Evolutionary conservation across 1,140 invertebrate genomes (phyloP).

Genomic region (Acromyrmex echinatior): DNA sequence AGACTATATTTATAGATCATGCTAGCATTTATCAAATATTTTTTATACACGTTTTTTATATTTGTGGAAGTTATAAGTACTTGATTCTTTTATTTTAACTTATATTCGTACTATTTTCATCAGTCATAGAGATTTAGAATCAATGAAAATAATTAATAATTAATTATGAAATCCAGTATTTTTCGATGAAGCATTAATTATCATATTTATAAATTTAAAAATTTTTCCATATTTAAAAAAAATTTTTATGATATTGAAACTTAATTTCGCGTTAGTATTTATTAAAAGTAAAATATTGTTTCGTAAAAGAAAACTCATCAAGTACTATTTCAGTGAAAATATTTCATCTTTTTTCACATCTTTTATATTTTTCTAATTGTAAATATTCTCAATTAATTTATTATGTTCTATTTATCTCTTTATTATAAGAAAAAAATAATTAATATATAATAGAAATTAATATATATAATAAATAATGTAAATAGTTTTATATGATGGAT

Average conservation of each 20-base stretch:
- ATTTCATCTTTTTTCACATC: conserved; percentile 6
- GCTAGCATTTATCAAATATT: conserved; percentile 34
- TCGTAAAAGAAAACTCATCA: too few species aligned
- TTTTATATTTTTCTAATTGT: conserved; percentile 39
- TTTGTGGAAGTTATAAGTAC: conserved; percentile 39
- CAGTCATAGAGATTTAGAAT: background rate
- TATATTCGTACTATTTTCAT: conserved; percentile 26
- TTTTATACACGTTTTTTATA: conserved; percentile 51
- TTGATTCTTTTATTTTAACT: conserved; percentile 43
- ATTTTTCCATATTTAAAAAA: too few species aligned
- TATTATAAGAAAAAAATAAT: too few species aligned
- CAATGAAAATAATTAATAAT: conserved; percentile 15
- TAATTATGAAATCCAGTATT: conserved; percentile 6
- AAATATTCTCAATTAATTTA: conserved; percentile 16
- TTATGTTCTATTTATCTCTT: background rate
- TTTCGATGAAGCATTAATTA: background rate
- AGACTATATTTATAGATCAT: conserved; percentile 29
- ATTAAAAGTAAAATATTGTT: conserved; percentile 27
- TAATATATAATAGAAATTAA: background rate
- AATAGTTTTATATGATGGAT: conserved; percentile 45
- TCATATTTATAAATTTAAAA: background rate
- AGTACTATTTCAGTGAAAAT: too few species aligned
- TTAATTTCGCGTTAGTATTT: background rate
- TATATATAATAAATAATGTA: background rate
- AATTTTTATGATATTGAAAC: background rate